A percentile compares a stretch with the other conserved stretches of the same genome.
Evolutionary conservation across 2,797 vertebrate species (phyloP).

Genomic region (Pipistrellus pipistrellus): DNA sequence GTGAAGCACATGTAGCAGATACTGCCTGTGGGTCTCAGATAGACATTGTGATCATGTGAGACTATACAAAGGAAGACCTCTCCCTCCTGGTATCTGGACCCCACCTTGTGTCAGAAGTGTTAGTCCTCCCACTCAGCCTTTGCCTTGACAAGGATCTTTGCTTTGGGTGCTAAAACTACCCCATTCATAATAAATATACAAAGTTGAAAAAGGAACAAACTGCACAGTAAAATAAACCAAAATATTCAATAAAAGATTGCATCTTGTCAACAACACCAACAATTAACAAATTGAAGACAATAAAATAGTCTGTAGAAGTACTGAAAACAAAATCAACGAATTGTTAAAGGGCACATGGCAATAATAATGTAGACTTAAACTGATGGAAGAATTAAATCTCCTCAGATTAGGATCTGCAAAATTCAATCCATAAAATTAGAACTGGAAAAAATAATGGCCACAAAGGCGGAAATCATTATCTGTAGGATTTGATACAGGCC

Average conservation of each 20-base stretch:
- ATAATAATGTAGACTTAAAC: background rate
- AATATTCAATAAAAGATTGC: slow-evolving; percentile 1
- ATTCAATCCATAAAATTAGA: slow-evolving; percentile 16
- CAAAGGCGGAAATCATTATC: background rate
- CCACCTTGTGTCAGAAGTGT: background rate
- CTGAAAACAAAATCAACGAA: background rate
- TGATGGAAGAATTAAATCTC: background rate
- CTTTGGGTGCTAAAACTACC: background rate
- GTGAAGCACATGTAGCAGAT: background rate
- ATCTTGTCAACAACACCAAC: background rate
- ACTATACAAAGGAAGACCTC: background rate
- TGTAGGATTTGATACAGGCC: background rate
- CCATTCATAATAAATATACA: background rate
- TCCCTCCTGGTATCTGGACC: background rate
- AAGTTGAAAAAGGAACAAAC: background rate
- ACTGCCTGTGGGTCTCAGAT: background rate
- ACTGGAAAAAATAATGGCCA: background rate
- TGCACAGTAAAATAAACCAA: slow-evolving; percentile 16
- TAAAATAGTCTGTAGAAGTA: slow-evolving; percentile 1
- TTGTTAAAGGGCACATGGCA: background rate
- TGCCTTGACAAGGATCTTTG: background rate
- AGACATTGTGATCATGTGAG: background rate
- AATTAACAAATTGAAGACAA: background rate
- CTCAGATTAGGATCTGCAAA: slow-evolving; percentile 8
- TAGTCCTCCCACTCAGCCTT: background rate